A percentile compares a stretch with the other conserved stretches of the same genome.
These are phyloP conservation scores for Scaptomyza tumidula DNA, from an alignment of 2,888 invertebrate genomes.

Conservation along the genomic window DNA sequence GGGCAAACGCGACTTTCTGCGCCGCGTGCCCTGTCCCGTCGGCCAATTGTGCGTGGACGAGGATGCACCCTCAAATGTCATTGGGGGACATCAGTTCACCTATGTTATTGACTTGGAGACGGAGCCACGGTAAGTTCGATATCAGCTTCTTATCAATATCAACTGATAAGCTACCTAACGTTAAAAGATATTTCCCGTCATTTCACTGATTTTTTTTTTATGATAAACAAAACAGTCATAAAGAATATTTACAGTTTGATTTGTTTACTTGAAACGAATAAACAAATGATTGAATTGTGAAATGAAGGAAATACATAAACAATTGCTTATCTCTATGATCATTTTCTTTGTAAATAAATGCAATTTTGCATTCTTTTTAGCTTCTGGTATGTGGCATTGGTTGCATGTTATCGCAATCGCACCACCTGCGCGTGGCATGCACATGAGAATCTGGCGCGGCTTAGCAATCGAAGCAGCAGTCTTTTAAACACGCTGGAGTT, in stretches of 20 bases:
- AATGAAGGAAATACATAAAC: background rate
- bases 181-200: constrained; percentile 1
- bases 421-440: constrained; percentile 94
- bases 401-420: constrained; percentile 94
- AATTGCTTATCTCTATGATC: background rate
- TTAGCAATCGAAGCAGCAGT: constrained; percentile 44
- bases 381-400: constrained; percentile 98
- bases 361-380: constrained; percentile 85
- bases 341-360: background rate
- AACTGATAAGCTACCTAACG: constrained; percentile 19
- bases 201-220: background rate
- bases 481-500: constrained; percentile 88
- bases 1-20: constrained; percentile 88
- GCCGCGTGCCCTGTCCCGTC: constrained; percentile 93
- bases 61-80: constrained; percentile 92
- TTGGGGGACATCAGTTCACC: constrained; percentile 96
- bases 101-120: constrained; percentile 95
- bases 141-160: constrained; percentile 21
- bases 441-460: constrained; percentile 85
- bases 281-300: background rate
- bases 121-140: constrained; percentile 90
- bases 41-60: constrained; percentile 93
- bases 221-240: constrained; percentile 1
- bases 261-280: background rate
- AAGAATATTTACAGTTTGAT: too few species aligned